Evolutionary conservation across 2,797 vertebrate genomes (phyloP), one percentile per base, ranked within the genome.

Genomic region (Phataginus tetradactyla): DNA sequence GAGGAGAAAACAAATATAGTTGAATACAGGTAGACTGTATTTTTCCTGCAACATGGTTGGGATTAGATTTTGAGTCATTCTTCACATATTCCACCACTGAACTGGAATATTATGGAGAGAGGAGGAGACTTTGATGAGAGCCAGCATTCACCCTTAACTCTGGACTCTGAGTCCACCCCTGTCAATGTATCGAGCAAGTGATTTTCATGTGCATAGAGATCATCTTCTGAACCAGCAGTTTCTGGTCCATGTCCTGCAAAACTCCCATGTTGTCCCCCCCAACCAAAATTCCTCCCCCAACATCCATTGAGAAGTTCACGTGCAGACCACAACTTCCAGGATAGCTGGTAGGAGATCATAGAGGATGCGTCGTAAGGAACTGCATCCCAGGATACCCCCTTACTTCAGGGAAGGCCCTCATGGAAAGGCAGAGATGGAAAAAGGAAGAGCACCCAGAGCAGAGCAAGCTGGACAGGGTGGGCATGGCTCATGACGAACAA

Each of bases 211-310:
- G 25, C 34, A 11, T 21, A 45, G 32, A 15, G 63, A 69, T 81
- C 21, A 68, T 55, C 53, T 84, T 83, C 77, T 39, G 34, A 79
- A 23, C 29, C n/a, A 39, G 34, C 23, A 45, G 13, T 80, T 42
- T 78, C 69, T 66, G 29, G 17, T 51, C 0, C 39, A 14, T 68
- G 18, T 42, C 10, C 23, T 69, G 37, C 14, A 84, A 8, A 63
- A 45, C n/a, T 74, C 9, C 8, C 0, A 1, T 29, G 14, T 21
- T 61, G 45, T 12, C 18, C 37, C 4, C 4, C 59, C 2, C 15
- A 9, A 61, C 3, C 15, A 9, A 66, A 68, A 34, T 34, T 59
- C 13, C 17, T 81, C 15, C 18, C 72, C 68, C 72, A 66, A 80
- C 18, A 71, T 87, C 61, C 37, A 18, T 61, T 32, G 39, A 15